Base-by-base conservation (phyloP, 2,113 vertebrate genomes). In the Campylorhamphus procurvoides region DNA sequence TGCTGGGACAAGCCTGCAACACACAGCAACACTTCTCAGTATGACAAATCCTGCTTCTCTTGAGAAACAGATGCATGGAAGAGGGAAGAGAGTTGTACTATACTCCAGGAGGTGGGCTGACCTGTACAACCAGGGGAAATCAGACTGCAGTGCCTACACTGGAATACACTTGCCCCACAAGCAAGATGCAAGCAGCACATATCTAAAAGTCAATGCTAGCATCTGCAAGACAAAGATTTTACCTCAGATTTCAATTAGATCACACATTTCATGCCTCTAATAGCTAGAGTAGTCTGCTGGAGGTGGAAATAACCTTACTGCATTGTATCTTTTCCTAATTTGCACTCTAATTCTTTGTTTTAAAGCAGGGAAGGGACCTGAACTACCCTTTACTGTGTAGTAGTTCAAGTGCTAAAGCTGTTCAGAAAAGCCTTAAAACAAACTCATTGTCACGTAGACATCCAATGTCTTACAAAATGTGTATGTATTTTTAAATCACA, bases 141-240 rank as follows among this genome's bases (percentile, higher is more conserved):
- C 64, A 46, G 12, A 39, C 39, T 27, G 2, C 15, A 47, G 18
- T 33, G n/a, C 39, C 73, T 35, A 50, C 17, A 18, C 31, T 13
- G 27, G 13, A 44, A 29, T 11, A 59, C 17, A 31, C 23, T 3
- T 15, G n/a, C 39, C n/a, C n/a, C 28, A 77, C 31, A 63, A 72
- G 53, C 1, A 1, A 62, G n/a, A 78, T 1, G 2, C 6, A 52
- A 64, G 49, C 69, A 64, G 55, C 20, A 35, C 3, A 0, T 4
- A 59, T 4, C 53, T 63, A 55, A 20, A 20, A 0, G 0, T 27
- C 33, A 79, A 4, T 6, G 18, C n/a, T 25, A 66, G 7, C 24
- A 82, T 49, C 7, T 33, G 37, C 23, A 66, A 42, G 10, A 52
- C 28, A 94, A 88, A 67, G 9, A 20, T 39, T 71, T 71, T 24